Base-by-base conservation (phyloP, 2,888 invertebrate genomes). In the Cantharis flavilabris region DNA sequence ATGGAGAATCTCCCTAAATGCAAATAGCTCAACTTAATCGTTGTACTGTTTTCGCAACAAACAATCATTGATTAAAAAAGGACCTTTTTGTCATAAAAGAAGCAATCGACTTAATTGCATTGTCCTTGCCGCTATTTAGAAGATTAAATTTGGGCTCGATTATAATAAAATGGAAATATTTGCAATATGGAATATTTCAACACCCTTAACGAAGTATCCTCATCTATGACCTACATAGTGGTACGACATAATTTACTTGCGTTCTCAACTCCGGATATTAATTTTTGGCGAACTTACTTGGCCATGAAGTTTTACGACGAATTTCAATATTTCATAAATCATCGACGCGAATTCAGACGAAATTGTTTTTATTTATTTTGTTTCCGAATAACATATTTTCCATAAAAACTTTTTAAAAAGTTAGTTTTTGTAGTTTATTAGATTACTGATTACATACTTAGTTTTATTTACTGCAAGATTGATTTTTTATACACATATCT, bases 1-100 rank as follows among this genome's bases (percentile, higher is more conserved):
- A 81, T 81, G 79, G 79, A 81, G 80, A 76, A 76, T 80, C 80
- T 81, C 81, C 81, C 80, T 75, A 78, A 81, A 81, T 81, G 81
- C 81, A 80, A 81, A 81, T 81, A 80, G 78, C 72, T 81, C 81
- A 80, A 76, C 76, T 64, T 76, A 76, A 76, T 78, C 76, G 76
- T 28, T 70, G 70, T 28, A 49, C 49, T 49, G 49, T 26, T 23
- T 16, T 28, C 33, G 49, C 70, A 30, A 28, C 28, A 70, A 70
- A 70, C 23, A 11, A 14, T 70, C 26, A 26, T 67, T 67, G 13
- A 23, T 20, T 67, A 23, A 67, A n/a, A 20, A 67, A 65, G 23
- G 20, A 9, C 13, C 65, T 10, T 26, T 7, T 67, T 23, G 7
- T 49, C 49, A 49, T 49, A n/a, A 49, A 49, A 7, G 49, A 49